Base-by-base conservation (phyloP, 2,888 invertebrate species). In the Diadromus collaris region DNA sequence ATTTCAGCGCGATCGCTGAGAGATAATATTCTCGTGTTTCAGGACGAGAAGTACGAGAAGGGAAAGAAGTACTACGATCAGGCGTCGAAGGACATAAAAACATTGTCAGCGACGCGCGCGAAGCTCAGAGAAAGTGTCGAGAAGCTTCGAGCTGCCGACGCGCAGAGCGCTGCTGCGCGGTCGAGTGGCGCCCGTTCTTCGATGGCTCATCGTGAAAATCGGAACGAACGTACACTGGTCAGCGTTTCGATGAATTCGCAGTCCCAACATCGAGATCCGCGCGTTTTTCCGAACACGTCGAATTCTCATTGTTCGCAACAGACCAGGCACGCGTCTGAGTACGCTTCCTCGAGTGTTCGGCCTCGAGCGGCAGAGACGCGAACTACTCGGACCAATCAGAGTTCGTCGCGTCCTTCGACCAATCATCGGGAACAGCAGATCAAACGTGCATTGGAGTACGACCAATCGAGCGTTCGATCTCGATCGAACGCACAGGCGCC, bases 41-140 rank as follows among this genome's bases (percentile, higher is more conserved):
- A 74, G 74, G 48, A 73, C 38, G 5, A 2, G 2, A 68, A 56
- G 9, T 69, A 69, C 44, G 56, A 64, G 4, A 21, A 46, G 1
- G 32, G 29, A 44, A 69, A 58, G 32, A 19, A 7, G 46, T 32
- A 44, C 6, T 58, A 21, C 21, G n/a, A 16, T 10, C 9, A 21
- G 19, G 6, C 13, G 10, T n/a, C 32, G 13, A 19, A 29, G 5
- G 29, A 58, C 9, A 69, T 44, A 21, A 58, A 69, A 46, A 19
- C 19, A 3, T 32, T 69, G 2, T 6, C 21, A 21, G 58, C 19
- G 7, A 44, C 58, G 6, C 44, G 32, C 7, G 6, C 6, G 29
- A 27, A 46, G 29, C 44, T 58, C 10, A 69, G 44, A 27, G 29
- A 58, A 44, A 21, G 21, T 29, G 13, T 44, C 6, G 58, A 56